Base-by-base conservation (phyloP, 2,797 vertebrate species). In the Sternotherus odoratus region DNA sequence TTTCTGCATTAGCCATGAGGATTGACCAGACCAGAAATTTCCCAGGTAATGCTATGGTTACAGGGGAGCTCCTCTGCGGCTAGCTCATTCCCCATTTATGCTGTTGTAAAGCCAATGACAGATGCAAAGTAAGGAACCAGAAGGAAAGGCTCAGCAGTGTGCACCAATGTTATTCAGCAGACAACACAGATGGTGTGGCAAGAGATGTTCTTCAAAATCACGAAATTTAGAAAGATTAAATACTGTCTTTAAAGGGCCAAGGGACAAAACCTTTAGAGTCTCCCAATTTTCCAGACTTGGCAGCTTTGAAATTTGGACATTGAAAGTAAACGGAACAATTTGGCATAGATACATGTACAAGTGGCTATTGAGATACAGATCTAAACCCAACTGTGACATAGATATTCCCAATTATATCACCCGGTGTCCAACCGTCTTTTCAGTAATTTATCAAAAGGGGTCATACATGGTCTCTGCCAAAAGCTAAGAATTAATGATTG, bases 131-230 rank as follows among this genome's bases (percentile, higher is more conserved):
- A 23, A 88, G 33, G 54, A 79, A 88, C 36, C 81, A 12, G 51
- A 49, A 33, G 49, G 8, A 36, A 84, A 90, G 53, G 75, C 63
- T 72, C 54, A 92, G 51, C 74, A 75, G 12, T 0, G 10, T 3
- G 57, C 93, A 82, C 24, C 75, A 79, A 66, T 89, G 77, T 77
- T 91, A 87, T 82, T 26, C 28, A 82, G 24, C 43, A 83, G 50
- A 66, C 24, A 56, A 5, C 48, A 13, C 5, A 0, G 0, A 28
- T 87, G 0, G n/a, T 1, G 83, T 50, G 6, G 8, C n/a, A 75
- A 43, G 69, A 50, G 1, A 56, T 6, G 12, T n/a, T 90, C 78
- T 53, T 74, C n/a, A 24, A 46, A 80, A 46, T 21, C 92, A 80
- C 0, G 2, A 54, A 33, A 39, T 69, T 4, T 39, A 26, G 74